A percentile compares a stretch with the other conserved stretches of the same genome.
phyloP scores from a whole-genome alignment of 2,888 invertebrate genomes.

The Atherix ibis region DNA sequence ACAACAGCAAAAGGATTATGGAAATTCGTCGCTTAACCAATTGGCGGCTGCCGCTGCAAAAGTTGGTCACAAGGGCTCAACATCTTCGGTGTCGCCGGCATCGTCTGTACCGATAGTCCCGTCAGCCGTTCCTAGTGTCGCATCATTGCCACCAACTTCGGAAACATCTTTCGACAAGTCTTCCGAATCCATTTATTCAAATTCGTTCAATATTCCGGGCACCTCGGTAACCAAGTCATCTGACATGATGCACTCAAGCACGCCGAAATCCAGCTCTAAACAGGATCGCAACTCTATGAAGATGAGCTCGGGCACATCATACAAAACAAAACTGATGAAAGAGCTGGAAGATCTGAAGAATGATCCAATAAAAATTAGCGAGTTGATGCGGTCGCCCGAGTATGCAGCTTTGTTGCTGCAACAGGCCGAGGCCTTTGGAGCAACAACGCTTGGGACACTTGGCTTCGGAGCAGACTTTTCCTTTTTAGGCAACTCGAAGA shows the following conservation, averaged over 20 bases:
- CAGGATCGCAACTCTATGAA: conserved; percentile 6
- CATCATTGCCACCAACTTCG: neutral
- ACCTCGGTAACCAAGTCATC: conserved; percentile 14
- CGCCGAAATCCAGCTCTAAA: conserved; percentile 6
- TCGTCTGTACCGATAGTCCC: too few species aligned
- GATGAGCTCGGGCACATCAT: conserved; percentile 18
- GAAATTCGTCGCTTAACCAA: conserved; percentile 27
- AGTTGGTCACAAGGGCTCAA: conserved; percentile 18
- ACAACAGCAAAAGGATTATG: conserved; percentile 26
- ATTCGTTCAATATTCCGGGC: conserved; percentile 5
- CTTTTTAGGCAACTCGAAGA: conserved; percentile 19
- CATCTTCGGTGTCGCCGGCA: too few species aligned
- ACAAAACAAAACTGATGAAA: conserved; percentile 31
- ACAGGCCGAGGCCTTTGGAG: conserved; percentile 31
- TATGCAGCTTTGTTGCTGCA: conserved; percentile 30
- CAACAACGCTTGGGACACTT: conserved; percentile 28
- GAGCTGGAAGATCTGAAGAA: conserved; percentile 31
- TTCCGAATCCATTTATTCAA: conserved; percentile 3
- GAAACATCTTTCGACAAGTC: conserved; percentile 6
- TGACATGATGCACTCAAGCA: conserved; percentile 5
- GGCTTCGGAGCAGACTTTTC: conserved; percentile 29
- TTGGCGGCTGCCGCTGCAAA: conserved; percentile 29
- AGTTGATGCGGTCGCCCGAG: conserved; percentile 31
- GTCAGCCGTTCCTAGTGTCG: too few species aligned
- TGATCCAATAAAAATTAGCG: conserved; percentile 31